Conservation (phyloP, 2,113 vertebrate species). For the Alethe diademata region DNA sequence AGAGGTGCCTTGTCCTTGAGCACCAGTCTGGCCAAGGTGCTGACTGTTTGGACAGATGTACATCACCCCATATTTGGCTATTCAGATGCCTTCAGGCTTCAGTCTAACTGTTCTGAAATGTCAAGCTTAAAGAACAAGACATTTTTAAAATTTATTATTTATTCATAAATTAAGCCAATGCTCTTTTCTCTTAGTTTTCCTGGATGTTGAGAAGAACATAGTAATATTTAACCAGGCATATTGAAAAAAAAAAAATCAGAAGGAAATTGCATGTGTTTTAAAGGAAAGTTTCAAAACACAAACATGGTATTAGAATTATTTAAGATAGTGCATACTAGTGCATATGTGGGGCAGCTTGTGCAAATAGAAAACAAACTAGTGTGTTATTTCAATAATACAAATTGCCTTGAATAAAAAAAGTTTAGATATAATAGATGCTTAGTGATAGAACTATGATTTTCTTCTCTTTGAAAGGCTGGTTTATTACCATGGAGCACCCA, state of each 20-base stretch:
- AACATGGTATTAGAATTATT: not conserved
- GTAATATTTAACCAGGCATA: not conserved
- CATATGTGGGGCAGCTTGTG: not conserved
- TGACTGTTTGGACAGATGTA: not conserved
- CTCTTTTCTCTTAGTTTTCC: not conserved
- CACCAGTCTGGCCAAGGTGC: not conserved
- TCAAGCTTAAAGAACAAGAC: not conserved
- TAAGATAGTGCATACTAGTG: not conserved
- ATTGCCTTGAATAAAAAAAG: not conserved
- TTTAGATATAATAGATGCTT: not conserved
- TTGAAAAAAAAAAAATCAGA: not conserved
- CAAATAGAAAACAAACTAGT: not conserved
- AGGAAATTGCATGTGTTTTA: not conserved
- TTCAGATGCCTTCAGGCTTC: not conserved
- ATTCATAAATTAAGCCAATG: not conserved
- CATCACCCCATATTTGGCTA: not conserved
- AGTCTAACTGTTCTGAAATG: not conserved
- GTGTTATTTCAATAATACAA: not conserved
- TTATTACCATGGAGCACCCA: not conserved
- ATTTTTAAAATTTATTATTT: not conserved
- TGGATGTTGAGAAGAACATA: not conserved
- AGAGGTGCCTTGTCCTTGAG: not conserved
- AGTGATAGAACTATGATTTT: not conserved
- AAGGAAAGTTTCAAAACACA: not conserved
- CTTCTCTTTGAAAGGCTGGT: not conserved